Percentiles rank a stretch among this genome's conserved stretches.
phyloP scores from a whole-genome alignment of 30 jellyfish, hydroid and myxozoan genomes.

The Sanderia malayensis region DNA sequence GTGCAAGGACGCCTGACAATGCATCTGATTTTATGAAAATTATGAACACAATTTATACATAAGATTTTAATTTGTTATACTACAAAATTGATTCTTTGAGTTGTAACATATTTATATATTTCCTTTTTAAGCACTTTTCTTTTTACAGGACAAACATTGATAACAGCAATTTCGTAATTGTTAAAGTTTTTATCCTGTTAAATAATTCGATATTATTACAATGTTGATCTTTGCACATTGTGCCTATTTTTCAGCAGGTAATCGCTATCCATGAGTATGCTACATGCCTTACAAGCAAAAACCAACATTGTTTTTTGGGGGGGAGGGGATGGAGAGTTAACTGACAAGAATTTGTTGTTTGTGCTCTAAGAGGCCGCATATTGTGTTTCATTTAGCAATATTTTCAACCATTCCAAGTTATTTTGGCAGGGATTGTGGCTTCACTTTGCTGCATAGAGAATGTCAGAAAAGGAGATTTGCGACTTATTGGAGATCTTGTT shows the following conservation, averaged over 20 bases:
- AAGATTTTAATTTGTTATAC: slow-evolving; percentile 1
- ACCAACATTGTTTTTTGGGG: too few relatives aligned
- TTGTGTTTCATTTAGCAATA: too few relatives aligned
- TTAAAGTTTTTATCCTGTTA: background rate
- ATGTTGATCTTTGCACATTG: too few relatives aligned
- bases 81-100: background rate
- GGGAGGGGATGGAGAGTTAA: too few relatives aligned
- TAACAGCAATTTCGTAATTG: background rate
- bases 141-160: background rate
- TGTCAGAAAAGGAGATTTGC: slow-evolving; percentile 8
- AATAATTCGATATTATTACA: background rate
- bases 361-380: too few relatives aligned
- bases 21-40: slow-evolving; percentile 12
- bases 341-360: too few relatives aligned
- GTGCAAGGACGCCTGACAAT: slow-evolving; percentile 35
- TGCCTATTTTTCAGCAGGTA: too few relatives aligned
- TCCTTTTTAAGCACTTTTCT: background rate
- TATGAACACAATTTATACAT: slow-evolving; percentile 16
- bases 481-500: background rate
- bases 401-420: too few relatives aligned
- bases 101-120: background rate
- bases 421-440: background rate
- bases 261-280: too few relatives aligned
- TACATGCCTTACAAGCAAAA: too few relatives aligned
- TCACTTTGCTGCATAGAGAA: slow-evolving; percentile 12